Evolutionary conservation across 92 coral and sea anemone species (phyloP).

Genomic region (Phenganax subtilis): DNA sequence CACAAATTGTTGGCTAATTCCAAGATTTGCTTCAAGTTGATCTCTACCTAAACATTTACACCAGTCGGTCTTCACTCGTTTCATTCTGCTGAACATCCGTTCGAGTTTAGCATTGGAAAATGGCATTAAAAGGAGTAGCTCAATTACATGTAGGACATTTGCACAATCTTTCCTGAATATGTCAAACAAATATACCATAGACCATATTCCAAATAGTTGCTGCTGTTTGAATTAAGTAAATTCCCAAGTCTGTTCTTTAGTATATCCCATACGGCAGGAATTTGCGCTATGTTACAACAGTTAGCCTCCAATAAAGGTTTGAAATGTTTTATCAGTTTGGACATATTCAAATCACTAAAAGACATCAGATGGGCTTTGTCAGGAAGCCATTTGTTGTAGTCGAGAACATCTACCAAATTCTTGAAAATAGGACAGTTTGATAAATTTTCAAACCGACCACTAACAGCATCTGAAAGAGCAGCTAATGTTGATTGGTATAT

Average conservation of each 20-base stretch:
- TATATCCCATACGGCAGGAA: conserved; percentile 31
- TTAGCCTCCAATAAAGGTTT: conserved; percentile 2
- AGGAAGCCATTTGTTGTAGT: conserved; percentile 9
- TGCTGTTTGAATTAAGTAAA: not conserved
- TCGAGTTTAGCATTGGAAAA: conserved; percentile 41
- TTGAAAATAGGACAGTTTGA: not conserved
- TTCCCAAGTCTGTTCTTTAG: conserved; percentile 31
- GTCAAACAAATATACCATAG: not conserved
- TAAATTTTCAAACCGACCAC: conserved; percentile 14
- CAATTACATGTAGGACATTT: conserved; percentile 32
- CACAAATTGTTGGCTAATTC: conserved; percentile 14
- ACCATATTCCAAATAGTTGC: conserved; percentile 6
- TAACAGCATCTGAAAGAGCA: conserved; percentile 20
- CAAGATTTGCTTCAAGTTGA: conserved; percentile 14
- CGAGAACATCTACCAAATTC: conserved; percentile 4
- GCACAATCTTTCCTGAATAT: conserved; percentile 30
- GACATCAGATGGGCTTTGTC: not conserved
- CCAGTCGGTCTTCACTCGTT: conserved; percentile 39
- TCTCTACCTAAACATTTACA: conserved; percentile 16
- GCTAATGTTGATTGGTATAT: not conserved
- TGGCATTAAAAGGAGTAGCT: conserved; percentile 16
- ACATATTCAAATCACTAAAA: not conserved
- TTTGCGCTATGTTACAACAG: not conserved
- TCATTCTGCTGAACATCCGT: conserved; percentile 34
- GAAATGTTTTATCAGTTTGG: conserved; percentile 8